A percentile compares a stretch with the other conserved stretches of the same genome.
Evolutionary conservation across 2,888 invertebrate genomes (phyloP).

Genomic region (Cyclophora punctaria): DNA sequence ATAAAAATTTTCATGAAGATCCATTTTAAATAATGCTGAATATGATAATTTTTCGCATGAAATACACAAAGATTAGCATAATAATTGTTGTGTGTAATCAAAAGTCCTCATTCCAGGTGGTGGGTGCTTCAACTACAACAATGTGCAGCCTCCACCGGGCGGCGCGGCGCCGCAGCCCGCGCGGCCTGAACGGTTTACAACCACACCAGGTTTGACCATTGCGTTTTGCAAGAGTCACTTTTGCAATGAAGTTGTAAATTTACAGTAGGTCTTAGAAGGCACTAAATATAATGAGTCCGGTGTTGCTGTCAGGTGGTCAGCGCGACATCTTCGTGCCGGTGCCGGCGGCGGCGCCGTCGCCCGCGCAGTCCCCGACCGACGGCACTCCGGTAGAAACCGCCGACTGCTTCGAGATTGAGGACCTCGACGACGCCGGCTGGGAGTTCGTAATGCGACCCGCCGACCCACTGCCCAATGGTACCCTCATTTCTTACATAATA

Average conservation of each 20-base stretch:
- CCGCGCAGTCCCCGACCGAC: conserved; percentile 23
- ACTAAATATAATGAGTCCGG: too few relatives aligned
- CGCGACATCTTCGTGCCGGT: conserved; percentile 34
- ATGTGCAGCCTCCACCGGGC: conserved; percentile 33
- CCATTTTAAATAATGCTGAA: too few relatives aligned
- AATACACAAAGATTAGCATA: too few relatives aligned
- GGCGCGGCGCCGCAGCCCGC: conserved; percentile 11
- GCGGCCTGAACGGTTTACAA: conserved; percentile 35
- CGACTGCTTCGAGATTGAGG: conserved; percentile 71
- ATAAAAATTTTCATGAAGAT: too few relatives aligned
- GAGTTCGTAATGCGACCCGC: conserved; percentile 62
- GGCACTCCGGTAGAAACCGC: conserved; percentile 49
- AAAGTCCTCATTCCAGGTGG: too few relatives aligned
- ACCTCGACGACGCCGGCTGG: conserved; percentile 68
- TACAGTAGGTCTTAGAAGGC: too few relatives aligned
- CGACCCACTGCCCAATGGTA: conserved; percentile 34
- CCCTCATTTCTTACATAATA: not conserved
- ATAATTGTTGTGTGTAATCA: too few relatives aligned
- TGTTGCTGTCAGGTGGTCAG: conserved; percentile 43
- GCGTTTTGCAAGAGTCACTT: too few relatives aligned
- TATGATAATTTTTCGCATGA: too few relatives aligned
- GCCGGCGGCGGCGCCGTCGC: conserved; percentile 28
- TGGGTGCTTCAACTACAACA: conserved; percentile 44
- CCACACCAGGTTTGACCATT: conserved; percentile 36
- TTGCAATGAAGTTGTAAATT: too few relatives aligned